These are phyloP conservation scores for Eurytoma adleriae DNA, from an alignment of 2,888 invertebrate genomes.

Conservation along the genomic window DNA sequence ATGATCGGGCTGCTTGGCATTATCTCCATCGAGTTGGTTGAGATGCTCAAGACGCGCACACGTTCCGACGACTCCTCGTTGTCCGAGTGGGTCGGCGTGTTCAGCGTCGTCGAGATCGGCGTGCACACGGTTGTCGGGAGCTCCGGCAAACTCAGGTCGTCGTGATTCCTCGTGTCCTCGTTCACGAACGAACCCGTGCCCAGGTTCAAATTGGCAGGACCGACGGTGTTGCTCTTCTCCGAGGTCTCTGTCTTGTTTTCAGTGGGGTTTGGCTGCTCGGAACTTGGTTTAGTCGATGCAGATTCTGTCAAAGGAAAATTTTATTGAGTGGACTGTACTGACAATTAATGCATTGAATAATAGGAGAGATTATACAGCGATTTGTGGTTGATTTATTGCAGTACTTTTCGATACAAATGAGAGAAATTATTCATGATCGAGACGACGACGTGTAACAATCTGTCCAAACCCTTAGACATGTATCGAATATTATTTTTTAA, in stretches of 20 bases:
- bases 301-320: background rate
- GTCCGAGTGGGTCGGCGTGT: conserved; percentile 73
- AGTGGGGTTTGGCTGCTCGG: background rate
- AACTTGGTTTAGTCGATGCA: background rate
- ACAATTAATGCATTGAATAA: no score
- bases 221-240: conserved; percentile 26
- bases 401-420: no score
- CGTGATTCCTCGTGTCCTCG: conserved; percentile 69
- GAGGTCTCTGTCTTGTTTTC: conserved; percentile 13
- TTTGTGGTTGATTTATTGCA: background rate
- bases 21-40: conserved; percentile 70
- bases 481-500: no score
- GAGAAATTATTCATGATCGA: no score
- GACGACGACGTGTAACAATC: no score
- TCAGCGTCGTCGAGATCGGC: conserved; percentile 72
- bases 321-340: no score
- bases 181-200: conserved; percentile 15
- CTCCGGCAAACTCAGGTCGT: conserved; percentile 73
- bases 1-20: conserved; percentile 72
- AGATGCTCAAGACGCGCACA: conserved; percentile 62
- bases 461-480: no score
- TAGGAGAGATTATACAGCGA: no score
- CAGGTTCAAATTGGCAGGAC: background rate
- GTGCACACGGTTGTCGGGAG: conserved; percentile 72
- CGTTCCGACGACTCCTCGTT: conserved; percentile 70